phyloP scores from a whole-genome alignment of 2,888 invertebrate species.

The Encarsia formosa region DNA sequence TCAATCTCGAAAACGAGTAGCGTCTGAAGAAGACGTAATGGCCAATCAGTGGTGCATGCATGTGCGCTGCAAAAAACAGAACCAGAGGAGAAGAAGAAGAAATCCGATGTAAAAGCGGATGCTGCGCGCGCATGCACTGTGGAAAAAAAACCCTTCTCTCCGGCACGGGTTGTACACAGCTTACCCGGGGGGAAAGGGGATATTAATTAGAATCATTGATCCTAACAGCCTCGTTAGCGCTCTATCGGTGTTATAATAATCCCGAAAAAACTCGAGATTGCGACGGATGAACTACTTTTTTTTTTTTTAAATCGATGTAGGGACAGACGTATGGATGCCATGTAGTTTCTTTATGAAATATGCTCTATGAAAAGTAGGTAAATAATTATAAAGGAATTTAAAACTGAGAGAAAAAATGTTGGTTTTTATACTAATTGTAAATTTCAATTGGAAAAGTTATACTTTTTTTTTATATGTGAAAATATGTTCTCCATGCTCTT shows the following conservation, averaged over 20 bases:
- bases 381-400: too few relatives aligned
- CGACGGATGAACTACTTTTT: too few relatives aligned
- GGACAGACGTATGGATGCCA: too few relatives aligned
- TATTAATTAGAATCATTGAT: slow-evolving; percentile 53
- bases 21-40: slow-evolving; percentile 48
- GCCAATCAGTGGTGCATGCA: slow-evolving; percentile 50
- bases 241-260: slow-evolving; percentile 35
- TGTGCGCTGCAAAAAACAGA: slow-evolving; percentile 42
- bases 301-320: too few relatives aligned
- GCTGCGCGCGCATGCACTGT: not conserved
- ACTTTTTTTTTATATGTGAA: too few relatives aligned
- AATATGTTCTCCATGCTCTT: too few relatives aligned
- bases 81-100: slow-evolving; percentile 23
- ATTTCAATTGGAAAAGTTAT: too few relatives aligned
- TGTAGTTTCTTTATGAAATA: too few relatives aligned
- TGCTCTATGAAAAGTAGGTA: too few relatives aligned
- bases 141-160: not conserved
- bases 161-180: too few relatives aligned
- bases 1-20: slow-evolving; percentile 46
- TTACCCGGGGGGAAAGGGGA: slow-evolving; percentile 32
- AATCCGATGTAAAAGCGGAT: not conserved
- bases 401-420: too few relatives aligned
- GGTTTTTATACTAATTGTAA: too few relatives aligned
- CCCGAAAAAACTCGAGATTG: not conserved
- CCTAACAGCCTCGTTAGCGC: slow-evolving; percentile 52